Evolutionary conservation across 2,888 invertebrate species (phyloP).

Genomic region (Philereme vetulata): DNA sequence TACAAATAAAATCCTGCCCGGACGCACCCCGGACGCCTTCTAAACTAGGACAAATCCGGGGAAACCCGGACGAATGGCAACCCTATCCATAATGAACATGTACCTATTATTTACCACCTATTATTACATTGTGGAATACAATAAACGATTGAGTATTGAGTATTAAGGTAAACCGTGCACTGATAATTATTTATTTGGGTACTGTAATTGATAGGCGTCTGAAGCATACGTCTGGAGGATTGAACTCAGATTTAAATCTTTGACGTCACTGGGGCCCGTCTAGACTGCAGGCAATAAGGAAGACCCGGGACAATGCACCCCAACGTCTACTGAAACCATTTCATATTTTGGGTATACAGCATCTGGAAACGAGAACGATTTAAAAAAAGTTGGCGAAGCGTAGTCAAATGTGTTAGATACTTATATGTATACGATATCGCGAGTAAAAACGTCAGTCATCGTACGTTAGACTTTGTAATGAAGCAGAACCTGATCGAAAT

Average conservation of each 20-base stretch:
- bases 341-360: not conserved
- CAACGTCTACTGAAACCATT: conserved; percentile 6
- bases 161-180: conserved; percentile 12
- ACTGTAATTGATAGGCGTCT: conserved; percentile 38
- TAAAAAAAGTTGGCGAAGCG: not conserved
- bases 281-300: conserved; percentile 64
- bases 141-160: too few species aligned
- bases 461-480: not conserved
- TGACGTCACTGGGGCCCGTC: conserved; percentile 61
- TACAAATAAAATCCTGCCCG: too few species aligned
- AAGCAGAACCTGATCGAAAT: not conserved
- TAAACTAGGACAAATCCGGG: too few species aligned
- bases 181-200: conserved; percentile 24
- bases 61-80: too few species aligned
- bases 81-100: too few species aligned
- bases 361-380: too few species aligned
- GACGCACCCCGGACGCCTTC: too few species aligned
- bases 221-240: conserved; percentile 40
- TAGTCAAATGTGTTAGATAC: not conserved
- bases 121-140: too few species aligned
- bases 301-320: conserved; percentile 58
- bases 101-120: too few species aligned
- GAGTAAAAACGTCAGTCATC: not conserved
- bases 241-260: conserved; percentile 42
- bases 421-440: not conserved